A percentile compares a stretch with the other conserved stretches of the same genome.
Conservation (phyloP, 2,797 vertebrate genomes). For the Lacerta agilis region DNA sequence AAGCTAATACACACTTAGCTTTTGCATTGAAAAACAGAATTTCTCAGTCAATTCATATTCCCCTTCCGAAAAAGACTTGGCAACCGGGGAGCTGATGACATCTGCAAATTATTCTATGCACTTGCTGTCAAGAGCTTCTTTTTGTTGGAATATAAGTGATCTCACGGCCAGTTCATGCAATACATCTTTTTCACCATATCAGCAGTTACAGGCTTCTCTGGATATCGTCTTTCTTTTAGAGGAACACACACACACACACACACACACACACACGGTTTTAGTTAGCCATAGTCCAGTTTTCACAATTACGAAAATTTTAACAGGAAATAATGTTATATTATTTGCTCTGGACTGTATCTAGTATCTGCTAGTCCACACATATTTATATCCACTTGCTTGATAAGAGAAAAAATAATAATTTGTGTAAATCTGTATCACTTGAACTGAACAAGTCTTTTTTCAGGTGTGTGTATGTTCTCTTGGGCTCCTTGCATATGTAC, state of each 20-base stretch:
- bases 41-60: conserved; percentile 65
- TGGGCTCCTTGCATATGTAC: too few relatives aligned
- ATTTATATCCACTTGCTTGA: background rate
- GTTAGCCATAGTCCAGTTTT: background rate
- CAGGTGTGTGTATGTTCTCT: too few relatives aligned
- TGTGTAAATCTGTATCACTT: background rate
- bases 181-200: background rate
- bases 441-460: too few relatives aligned
- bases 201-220: background rate
- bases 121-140: conserved; percentile 52
- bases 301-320: background rate
- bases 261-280: too few relatives aligned
- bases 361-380: background rate
- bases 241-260: too few relatives aligned
- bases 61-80: conserved; percentile 73
- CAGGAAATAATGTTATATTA: background rate
- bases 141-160: background rate
- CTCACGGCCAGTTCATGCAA: background rate
- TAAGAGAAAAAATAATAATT: background rate
- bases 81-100: conserved; percentile 60
- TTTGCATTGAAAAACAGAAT: conserved; percentile 45
- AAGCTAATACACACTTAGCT: conserved; percentile 24
- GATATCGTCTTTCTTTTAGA: background rate
- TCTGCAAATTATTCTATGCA: conserved; percentile 68
- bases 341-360: background rate